Evolutionary conservation across 2,797 vertebrate species (phyloP).

Genomic region (Galagoides demidoff): DNA sequence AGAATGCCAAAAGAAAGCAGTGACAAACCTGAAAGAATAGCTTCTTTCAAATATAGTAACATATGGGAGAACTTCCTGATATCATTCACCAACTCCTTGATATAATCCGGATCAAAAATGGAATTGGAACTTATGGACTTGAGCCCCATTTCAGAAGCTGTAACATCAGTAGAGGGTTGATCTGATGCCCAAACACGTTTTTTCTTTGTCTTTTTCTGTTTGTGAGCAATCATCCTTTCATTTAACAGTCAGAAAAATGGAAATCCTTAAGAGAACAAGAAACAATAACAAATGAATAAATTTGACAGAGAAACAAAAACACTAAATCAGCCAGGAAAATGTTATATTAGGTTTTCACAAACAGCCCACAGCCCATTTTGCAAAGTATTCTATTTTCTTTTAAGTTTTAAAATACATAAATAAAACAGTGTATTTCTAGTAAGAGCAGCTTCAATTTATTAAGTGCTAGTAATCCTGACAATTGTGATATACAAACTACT

Average conservation of each 20-base stretch:
- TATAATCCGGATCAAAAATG: constrained; percentile 94
- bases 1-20: constrained; percentile 71
- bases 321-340: constrained; percentile 64
- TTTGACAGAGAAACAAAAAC: constrained; percentile 65
- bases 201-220: constrained; percentile 82
- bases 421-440: background rate
- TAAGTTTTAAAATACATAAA: background rate
- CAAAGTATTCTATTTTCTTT: background rate
- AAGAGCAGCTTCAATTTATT: background rate
- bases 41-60: constrained; percentile 95
- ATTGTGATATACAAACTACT: constrained; percentile 18
- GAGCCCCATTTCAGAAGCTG: constrained; percentile 91
- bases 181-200: constrained; percentile 75
- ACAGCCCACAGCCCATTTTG: constrained; percentile 21
- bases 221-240: constrained; percentile 80
- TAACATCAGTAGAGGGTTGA: constrained; percentile 74
- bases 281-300: background rate
- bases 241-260: constrained; percentile 74
- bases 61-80: constrained; percentile 96
- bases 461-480: constrained; percentile 19
- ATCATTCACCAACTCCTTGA: constrained; percentile 96
- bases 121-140: constrained; percentile 89
- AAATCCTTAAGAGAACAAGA: constrained; percentile 73
- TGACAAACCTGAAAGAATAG: constrained; percentile 93
- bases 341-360: constrained; percentile 52